Evolutionary conservation across 2,113 vertebrate species (phyloP).

Genomic region (Vidua chalybeata): DNA sequence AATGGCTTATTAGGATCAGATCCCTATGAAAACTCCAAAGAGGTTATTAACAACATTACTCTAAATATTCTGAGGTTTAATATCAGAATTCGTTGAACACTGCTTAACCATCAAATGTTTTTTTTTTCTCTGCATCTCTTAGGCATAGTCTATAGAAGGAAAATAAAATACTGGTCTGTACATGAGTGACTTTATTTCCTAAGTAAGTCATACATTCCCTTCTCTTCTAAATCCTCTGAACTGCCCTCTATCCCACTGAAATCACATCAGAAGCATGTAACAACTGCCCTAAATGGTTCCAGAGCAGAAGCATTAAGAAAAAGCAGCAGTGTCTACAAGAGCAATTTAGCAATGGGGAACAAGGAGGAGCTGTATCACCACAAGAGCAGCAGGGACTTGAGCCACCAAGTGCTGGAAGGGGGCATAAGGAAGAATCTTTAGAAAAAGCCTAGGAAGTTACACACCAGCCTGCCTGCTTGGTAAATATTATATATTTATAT

Average conservation of each 20-base stretch:
- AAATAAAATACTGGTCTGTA: not conserved
- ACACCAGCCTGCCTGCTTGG: not conserved
- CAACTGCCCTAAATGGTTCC: not conserved
- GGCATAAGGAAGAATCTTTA: not conserved
- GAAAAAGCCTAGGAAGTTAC: not conserved
- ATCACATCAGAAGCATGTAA: not conserved
- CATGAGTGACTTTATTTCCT: not conserved
- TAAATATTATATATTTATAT: not conserved
- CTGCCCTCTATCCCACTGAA: not conserved
- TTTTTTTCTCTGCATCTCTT: not conserved
- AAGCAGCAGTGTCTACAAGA: not conserved
- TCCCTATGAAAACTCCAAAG: not conserved
- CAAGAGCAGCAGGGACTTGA: not conserved
- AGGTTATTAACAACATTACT: not conserved
- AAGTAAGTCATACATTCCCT: not conserved
- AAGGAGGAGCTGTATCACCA: not conserved
- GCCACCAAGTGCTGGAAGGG: not conserved
- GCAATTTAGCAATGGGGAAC: not conserved
- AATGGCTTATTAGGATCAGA: not conserved
- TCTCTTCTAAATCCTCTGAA: not conserved
- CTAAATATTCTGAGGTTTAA: not conserved
- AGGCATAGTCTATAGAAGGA: not conserved
- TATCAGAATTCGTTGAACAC: not conserved
- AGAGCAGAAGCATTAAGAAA: not conserved
- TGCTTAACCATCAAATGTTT: not conserved